Base-by-base conservation (phyloP, 1,140 invertebrate genomes). In the Plodia interpunctella region DNA sequence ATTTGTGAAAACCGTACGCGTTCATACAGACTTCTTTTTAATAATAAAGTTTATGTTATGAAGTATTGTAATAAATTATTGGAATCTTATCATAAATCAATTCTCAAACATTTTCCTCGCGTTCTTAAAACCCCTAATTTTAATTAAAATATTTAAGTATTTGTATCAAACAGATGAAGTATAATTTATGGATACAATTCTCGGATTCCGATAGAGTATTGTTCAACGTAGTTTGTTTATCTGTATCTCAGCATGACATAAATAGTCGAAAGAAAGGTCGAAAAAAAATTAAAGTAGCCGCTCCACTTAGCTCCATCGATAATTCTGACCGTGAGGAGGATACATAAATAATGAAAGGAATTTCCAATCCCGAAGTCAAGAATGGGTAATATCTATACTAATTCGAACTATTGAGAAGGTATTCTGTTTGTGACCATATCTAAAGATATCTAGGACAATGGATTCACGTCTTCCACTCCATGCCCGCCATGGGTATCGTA, bases 301-400 rank as follows among this genome's bases (percentile, higher is more conserved):
- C 38, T 57, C 61, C 69, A 72, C 66, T 72, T 71, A 64, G 61
- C 25, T 28, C 50, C 55, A 57, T 59, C 56, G 66, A 72, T 72
- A 72, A 72, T 19, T 57, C 11, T 17, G 38, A 21, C 21, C 32
- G 30, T 49, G 54, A 64, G 67, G 66, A 55, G 55, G 60, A 28
- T 38, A 60, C 38, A 69, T 72, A 69, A 66, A 69, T 66, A 53
- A 69, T 25, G 20, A 13, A 0, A 53, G 19, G 38, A 9, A 49
- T 57, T 65, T 62, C 60, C 57, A 67, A 58, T 60, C 68, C 55
- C 57, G 25, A 49, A 28, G 32, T n/a, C 49, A 60, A 49, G 63
- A 60, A 67, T 70, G 55, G 59, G 44, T 50, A 35, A 57, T 35
- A 49, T 20, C 13, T 18, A 25, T 44, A 57, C 9, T 44, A 44